Conservation (phyloP, 2,113 vertebrate genomes). For the Saccopteryx leptura region DNA sequence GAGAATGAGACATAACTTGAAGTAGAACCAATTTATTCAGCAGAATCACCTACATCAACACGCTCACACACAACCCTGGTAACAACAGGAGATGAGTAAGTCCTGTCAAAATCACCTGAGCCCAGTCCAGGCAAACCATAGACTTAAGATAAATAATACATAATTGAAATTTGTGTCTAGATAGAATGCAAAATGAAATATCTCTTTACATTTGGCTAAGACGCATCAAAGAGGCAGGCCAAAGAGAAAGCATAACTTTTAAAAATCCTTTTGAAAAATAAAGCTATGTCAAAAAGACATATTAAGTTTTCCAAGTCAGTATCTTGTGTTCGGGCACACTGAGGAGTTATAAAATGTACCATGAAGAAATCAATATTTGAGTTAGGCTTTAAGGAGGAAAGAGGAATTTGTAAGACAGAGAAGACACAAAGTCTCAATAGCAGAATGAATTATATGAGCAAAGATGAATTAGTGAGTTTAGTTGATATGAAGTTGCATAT, state of each 20-base stretch:
- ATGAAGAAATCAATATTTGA: neutral
- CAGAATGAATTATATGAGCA: neutral
- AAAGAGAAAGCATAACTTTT: neutral
- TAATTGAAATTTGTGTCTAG: neutral
- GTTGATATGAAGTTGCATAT: neutral
- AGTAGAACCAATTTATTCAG: neutral
- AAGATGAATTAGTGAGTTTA: neutral
- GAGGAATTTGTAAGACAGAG: neutral
- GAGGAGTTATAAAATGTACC: neutral
- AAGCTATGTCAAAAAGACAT: neutral
- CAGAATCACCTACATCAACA: neutral
- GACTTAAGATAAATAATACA: neutral
- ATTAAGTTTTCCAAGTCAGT: conserved; percentile 3
- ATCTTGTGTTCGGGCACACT: neutral
- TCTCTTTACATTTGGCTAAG: neutral
- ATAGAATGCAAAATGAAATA: neutral
- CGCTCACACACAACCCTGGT: neutral
- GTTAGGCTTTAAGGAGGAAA: neutral
- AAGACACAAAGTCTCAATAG: neutral
- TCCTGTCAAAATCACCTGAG: neutral
- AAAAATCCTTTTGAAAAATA: neutral
- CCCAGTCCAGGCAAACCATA: neutral
- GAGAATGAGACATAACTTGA: neutral
- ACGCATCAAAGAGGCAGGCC: neutral
- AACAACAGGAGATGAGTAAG: neutral